Evolutionary conservation across 2,888 invertebrate species (phyloP).

Genomic region (Melieria picta): DNA sequence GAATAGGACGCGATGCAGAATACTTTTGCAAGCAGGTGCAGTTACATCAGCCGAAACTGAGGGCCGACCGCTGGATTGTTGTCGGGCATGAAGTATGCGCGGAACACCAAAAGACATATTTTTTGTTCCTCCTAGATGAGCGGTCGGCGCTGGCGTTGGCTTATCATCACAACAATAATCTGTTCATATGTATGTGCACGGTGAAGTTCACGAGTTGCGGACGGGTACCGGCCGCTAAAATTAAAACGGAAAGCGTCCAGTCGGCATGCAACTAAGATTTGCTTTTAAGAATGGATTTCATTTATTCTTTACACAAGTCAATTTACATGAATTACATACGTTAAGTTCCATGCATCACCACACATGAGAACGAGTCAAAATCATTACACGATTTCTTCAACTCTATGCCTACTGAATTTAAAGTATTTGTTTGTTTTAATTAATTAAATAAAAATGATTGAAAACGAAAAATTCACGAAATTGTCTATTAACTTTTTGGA

Average conservation of each 20-base stretch:
- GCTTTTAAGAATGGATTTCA: too few relatives aligned
- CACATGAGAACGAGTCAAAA: too few relatives aligned
- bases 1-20: slow-evolving; percentile 37
- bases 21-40: slow-evolving; percentile 42
- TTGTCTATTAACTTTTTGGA: not conserved
- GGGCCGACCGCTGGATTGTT: slow-evolving; percentile 44
- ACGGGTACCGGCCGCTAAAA: slow-evolving; percentile 17
- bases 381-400: not conserved
- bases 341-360: not conserved
- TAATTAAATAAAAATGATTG: not conserved
- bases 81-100: slow-evolving; percentile 34
- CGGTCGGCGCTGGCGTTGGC: slow-evolving; percentile 43
- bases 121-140: slow-evolving; percentile 46
- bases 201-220: slow-evolving; percentile 31
- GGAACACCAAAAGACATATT: slow-evolving; percentile 37
- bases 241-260: not conserved
- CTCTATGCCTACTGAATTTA: not conserved
- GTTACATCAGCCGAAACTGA: slow-evolving; percentile 42
- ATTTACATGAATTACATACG: slow-evolving; percentile 12
- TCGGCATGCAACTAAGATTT: too few relatives aligned
- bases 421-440: not conserved
- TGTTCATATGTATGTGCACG: slow-evolving; percentile 40
- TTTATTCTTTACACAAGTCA: not conserved
- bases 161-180: slow-evolving; percentile 31
- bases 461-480: not conserved